Conservation (phyloP, 2,113 vertebrate species). For the Garra rufa region DNA sequence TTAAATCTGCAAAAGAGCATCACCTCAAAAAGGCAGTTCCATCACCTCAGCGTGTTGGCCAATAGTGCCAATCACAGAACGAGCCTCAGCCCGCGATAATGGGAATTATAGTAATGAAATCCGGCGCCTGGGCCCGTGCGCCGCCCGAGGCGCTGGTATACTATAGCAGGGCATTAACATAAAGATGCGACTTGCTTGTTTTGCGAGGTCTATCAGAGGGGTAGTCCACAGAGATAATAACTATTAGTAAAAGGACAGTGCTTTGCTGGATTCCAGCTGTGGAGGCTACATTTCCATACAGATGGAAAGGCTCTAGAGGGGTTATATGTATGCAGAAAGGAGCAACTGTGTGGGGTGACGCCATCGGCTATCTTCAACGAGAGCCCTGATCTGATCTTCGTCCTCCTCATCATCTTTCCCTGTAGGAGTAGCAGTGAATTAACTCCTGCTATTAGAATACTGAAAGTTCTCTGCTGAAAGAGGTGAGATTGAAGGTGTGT, state of each 20-base stretch:
- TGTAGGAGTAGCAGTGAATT: constrained; percentile 37
- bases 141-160: constrained; percentile 70
- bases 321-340: constrained; percentile 87
- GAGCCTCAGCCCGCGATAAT: constrained; percentile 79
- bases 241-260: constrained; percentile 99
- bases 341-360: constrained; percentile 74
- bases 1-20: constrained; percentile 23
- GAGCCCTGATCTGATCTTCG: constrained; percentile 60
- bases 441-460: constrained; percentile 17
- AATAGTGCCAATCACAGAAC: constrained; percentile 73
- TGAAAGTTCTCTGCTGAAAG: constrained; percentile 18
- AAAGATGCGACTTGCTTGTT: constrained; percentile 94
- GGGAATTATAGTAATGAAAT: constrained; percentile 84
- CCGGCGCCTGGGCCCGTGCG: constrained; percentile 72
- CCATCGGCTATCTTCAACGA: constrained; percentile 86
- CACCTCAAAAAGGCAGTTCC: constrained; percentile 27
- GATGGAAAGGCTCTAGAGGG: constrained; percentile 98
- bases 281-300: constrained; percentile 98
- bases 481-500: constrained; percentile 20
- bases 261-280: constrained; percentile 96
- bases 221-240: constrained; percentile 98
- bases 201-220: constrained; percentile 84
- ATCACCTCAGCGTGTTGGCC: constrained; percentile 54
- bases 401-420: constrained; percentile 46
- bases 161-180: constrained; percentile 82